phyloP scores from a whole-genome alignment of 2,797 vertebrate genomes.

The Clangula hyemalis region DNA sequence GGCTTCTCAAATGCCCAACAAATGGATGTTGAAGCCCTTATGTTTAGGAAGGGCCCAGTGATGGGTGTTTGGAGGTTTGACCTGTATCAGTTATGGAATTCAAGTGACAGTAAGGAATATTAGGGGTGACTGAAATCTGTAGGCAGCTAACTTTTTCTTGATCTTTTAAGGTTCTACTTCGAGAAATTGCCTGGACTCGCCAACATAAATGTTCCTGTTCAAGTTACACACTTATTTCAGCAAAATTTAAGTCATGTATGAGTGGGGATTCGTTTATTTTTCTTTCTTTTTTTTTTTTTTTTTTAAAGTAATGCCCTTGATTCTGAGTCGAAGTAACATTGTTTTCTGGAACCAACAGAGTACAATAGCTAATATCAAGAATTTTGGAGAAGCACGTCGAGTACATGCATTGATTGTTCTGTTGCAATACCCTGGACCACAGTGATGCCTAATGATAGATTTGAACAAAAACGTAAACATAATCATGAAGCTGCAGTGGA shows the following conservation, averaged over 20 bases:
- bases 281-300: neutral
- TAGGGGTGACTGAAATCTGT: neutral
- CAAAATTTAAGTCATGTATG: neutral
- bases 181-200: neutral
- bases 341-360: neutral
- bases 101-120: neutral
- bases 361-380: neutral
- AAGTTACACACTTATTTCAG: neutral
- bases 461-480: neutral
- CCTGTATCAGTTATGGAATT: neutral
- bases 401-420: neutral
- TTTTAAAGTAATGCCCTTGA: neutral
- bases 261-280: accelerated
- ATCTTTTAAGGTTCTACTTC: neutral
- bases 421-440: neutral
- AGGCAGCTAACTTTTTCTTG: neutral
- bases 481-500: neutral
- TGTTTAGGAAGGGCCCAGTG: neutral
- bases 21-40: neutral
- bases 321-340: neutral
- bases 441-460: neutral
- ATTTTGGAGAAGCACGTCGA: neutral
- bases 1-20: neutral
- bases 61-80: neutral
- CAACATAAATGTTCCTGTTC: neutral